Conservation (phyloP, 2,113 vertebrate species). For the Pogona vitticeps region DNA sequence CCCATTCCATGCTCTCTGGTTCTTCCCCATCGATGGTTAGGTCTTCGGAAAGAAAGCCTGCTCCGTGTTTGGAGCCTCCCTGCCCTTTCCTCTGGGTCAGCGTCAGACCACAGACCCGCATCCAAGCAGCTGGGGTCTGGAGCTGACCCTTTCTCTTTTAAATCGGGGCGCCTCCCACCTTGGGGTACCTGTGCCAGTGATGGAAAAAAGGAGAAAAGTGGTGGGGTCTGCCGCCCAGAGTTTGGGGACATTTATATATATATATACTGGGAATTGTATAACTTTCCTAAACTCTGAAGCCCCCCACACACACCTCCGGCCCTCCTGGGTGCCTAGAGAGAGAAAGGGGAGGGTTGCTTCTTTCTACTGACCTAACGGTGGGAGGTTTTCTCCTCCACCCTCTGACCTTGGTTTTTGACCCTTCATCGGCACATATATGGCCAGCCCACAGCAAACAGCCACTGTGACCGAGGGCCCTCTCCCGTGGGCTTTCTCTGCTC, state of each 20-base stretch:
- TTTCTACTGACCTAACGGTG: neutral
- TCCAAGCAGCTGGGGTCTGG: too few relatives aligned
- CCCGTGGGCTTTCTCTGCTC: neutral
- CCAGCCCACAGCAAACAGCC: constrained; percentile 82
- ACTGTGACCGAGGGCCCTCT: constrained; percentile 73
- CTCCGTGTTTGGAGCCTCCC: neutral
- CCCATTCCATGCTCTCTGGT: neutral
- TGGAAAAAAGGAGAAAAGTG: too few relatives aligned
- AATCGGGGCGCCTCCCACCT: neutral
- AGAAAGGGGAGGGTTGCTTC: neutral
- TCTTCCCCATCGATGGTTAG: neutral
- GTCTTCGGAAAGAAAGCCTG: neutral
- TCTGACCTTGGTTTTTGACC: constrained; percentile 73
- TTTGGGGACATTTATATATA: too few relatives aligned
- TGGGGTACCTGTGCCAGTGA: too few relatives aligned
- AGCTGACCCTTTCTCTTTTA: neutral
- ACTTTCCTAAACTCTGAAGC: too few relatives aligned
- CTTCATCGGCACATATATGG: constrained; percentile 84
- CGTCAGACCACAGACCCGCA: too few relatives aligned
- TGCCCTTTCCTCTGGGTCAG: neutral
- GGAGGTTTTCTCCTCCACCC: constrained; percentile 35
- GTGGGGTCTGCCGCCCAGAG: too few relatives aligned
- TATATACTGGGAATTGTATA: neutral
- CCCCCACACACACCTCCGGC: neutral
- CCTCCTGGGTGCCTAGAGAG: neutral